Conservation (phyloP, 2,888 invertebrate genomes). For the Hemithea aestivaria region DNA sequence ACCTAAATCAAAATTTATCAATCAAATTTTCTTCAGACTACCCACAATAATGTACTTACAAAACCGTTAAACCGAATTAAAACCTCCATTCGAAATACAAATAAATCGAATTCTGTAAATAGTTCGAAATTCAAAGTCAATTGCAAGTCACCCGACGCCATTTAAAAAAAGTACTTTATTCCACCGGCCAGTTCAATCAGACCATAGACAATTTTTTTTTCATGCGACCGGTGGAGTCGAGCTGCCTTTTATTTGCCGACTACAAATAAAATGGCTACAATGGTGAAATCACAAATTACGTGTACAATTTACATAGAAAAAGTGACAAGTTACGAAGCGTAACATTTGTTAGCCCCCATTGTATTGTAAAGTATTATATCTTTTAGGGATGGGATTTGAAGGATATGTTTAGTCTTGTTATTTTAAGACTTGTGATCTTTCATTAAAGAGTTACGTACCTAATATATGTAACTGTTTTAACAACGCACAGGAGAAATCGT, state of each 20-base stretch:
- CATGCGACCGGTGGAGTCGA: constrained; percentile 8
- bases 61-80: too few species aligned
- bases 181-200: constrained; percentile 16
- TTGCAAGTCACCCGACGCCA: too few species aligned
- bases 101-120: too few species aligned
- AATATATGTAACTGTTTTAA: too few species aligned
- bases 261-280: constrained; percentile 37
- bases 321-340: constrained; percentile 61
- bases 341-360: constrained; percentile 72
- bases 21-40: too few species aligned
- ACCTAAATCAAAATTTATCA: too few species aligned
- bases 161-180: too few species aligned
- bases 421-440: neutral
- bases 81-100: too few species aligned
- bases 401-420: constrained; percentile 1
- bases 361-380: constrained; percentile 62
- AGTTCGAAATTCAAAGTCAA: too few species aligned
- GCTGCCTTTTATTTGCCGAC: constrained; percentile 30
- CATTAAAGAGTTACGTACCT: too few species aligned
- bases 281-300: constrained; percentile 66
- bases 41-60: too few species aligned
- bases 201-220: constrained; percentile 23
- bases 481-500: too few species aligned
- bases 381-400: constrained; percentile 22
- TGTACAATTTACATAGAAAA: constrained; percentile 71